Conservation (phyloP, 2,888 invertebrate species). For the Eupithecia vulgata region DNA sequence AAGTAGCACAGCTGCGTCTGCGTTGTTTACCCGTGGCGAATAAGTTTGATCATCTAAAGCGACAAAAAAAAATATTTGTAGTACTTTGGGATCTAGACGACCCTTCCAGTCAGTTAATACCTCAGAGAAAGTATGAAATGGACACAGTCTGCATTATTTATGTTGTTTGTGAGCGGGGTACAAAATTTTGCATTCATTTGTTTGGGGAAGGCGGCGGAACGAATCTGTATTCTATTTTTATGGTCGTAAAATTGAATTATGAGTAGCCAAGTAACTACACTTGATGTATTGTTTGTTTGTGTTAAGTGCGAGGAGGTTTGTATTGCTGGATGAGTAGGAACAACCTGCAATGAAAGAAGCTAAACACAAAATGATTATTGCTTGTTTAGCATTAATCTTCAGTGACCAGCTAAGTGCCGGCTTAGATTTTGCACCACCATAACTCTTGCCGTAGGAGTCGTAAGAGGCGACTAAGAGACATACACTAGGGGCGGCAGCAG, state of each 20-base stretch:
- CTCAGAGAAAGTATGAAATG: conserved; percentile 63
- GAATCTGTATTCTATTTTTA: conserved; percentile 40
- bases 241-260: conserved; percentile 30
- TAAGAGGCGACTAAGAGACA: too few species aligned
- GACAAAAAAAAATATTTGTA: too few species aligned
- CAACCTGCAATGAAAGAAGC: background rate
- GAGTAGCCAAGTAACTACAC: conserved; percentile 17
- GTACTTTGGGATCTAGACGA: background rate
- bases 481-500: too few species aligned
- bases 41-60: too few species aligned
- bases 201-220: conserved; percentile 47
- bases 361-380: background rate
- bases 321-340: background rate
- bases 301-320: background rate
- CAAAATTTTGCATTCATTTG: conserved; percentile 63
- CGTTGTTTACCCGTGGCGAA: too few species aligned
- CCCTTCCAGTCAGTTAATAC: conserved; percentile 28
- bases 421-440: too few species aligned
- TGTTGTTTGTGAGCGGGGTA: conserved; percentile 59
- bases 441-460: too few species aligned
- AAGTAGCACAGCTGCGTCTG: too few species aligned
- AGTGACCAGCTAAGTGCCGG: too few species aligned
- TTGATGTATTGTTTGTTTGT: conserved; percentile 16
- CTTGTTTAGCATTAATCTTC: too few species aligned
- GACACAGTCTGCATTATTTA: conserved; percentile 67